Conservation (phyloP, 1,140 invertebrate species). For the Bombus superbus region DNA sequence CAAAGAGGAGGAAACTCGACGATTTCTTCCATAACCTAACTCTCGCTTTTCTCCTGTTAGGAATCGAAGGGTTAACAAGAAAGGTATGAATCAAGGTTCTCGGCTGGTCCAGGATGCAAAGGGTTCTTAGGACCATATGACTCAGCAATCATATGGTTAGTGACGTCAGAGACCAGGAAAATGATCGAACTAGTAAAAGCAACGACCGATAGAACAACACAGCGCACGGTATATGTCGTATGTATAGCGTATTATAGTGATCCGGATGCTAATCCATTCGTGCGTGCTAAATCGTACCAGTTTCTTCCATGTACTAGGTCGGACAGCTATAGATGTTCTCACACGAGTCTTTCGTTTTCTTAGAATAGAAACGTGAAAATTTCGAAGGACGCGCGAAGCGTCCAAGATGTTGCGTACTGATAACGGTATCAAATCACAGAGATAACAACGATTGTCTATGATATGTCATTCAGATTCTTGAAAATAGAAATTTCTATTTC, state of each 20-base stretch:
- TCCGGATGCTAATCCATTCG: slow-evolving; percentile 1
- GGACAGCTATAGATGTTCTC: background rate
- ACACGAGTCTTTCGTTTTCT: background rate
- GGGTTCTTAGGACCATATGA: slow-evolving; percentile 13
- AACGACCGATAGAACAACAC: background rate
- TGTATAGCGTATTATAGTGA: background rate
- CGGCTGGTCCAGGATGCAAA: background rate
- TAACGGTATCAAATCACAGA: too few relatives aligned
- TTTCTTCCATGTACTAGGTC: slow-evolving; percentile 22
- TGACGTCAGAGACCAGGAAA: slow-evolving; percentile 27
- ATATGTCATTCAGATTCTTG: too few relatives aligned
- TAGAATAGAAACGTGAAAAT: slow-evolving; percentile 4
- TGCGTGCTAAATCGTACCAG: background rate
- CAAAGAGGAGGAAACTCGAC: background rate
- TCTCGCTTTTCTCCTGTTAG: background rate
- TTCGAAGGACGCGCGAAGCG: background rate
- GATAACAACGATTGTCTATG: background rate
- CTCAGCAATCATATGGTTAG: slow-evolving; percentile 36
- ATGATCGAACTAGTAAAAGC: slow-evolving; percentile 25
- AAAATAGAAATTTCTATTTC: too few relatives aligned
- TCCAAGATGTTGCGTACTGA: background rate
- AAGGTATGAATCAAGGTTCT: background rate
- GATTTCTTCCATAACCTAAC: background rate
- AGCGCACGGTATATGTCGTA: too few relatives aligned
- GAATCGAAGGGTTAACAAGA: background rate